Evolutionary conservation across 1,140 invertebrate species (phyloP).

Genomic region (Rhopalosiphum maidis): DNA sequence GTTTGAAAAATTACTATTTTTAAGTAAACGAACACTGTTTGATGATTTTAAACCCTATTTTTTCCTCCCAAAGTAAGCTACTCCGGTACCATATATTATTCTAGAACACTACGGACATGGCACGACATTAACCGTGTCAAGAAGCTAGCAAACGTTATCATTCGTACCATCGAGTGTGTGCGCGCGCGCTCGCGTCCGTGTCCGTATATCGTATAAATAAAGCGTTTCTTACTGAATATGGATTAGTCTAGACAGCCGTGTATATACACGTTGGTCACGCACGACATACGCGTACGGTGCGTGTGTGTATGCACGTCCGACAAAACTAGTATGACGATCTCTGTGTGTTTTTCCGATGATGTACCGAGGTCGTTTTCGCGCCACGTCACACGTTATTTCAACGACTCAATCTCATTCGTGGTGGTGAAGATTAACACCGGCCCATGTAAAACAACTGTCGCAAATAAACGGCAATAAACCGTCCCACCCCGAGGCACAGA

Average conservation of each 20-base stretch:
- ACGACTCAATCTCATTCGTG: neutral
- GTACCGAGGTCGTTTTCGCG: neutral
- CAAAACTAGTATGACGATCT: neutral
- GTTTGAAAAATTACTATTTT: neutral
- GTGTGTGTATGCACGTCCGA: neutral
- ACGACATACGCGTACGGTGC: no score
- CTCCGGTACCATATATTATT: neutral
- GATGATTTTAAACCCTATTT: neutral
- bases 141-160: neutral
- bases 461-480: neutral
- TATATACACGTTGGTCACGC: neutral
- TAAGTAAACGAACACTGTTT: neutral
- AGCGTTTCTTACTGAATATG: conserved; percentile 14
- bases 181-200: neutral
- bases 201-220: neutral
- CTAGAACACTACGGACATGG: neutral
- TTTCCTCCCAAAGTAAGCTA: neutral
- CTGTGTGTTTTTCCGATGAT: neutral
- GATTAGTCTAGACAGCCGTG: conserved; percentile 10
- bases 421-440: neutral
- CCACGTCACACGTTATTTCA: neutral
- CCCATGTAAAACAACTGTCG: neutral
- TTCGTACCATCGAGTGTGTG: neutral
- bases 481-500: neutral
- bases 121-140: neutral